Percentiles rank a stretch among this genome's conserved stretches.
Conservation (phyloP, 2,888 invertebrate species). For the Andrena hattorfiana region DNA sequence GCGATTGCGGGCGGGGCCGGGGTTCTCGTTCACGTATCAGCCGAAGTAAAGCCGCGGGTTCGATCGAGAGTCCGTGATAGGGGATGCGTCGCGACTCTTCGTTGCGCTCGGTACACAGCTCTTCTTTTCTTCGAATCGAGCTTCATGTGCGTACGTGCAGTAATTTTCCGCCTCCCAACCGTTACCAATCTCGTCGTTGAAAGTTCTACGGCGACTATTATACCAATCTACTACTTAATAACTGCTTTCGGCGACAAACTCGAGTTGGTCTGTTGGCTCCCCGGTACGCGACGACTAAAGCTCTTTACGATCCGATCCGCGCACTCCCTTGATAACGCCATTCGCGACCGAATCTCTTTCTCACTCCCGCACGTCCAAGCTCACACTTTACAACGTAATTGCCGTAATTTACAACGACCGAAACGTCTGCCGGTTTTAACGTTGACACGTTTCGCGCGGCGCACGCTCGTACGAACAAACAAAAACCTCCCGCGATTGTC, state of each 20-base stretch:
- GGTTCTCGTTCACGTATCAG: neutral
- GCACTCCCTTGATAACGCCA: conserved; percentile 36
- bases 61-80: neutral
- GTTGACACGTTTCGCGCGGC: conserved; percentile 43
- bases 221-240: neutral
- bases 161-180: conserved; percentile 15
- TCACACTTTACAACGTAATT: conserved; percentile 72
- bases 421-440: conserved; percentile 36
- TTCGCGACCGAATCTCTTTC: conserved; percentile 3
- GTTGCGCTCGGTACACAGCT: conserved; percentile 16
- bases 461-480: conserved; percentile 44
- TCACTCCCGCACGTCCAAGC: conserved; percentile 11
- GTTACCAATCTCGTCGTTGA: neutral
- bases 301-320: conserved; percentile 42
- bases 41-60: neutral
- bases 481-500: neutral
- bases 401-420: conserved; percentile 73
- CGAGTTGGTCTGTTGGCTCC: neutral
- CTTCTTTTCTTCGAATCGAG: conserved; percentile 3
- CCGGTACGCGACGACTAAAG: conserved; percentile 9
- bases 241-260: neutral
- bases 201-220: neutral
- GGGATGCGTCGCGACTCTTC: conserved; percentile 21
- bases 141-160: neutral
- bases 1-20: neutral